phyloP scores from a whole-genome alignment of 2,113 vertebrate species.

The Corythoichthys haematopterus region DNA sequence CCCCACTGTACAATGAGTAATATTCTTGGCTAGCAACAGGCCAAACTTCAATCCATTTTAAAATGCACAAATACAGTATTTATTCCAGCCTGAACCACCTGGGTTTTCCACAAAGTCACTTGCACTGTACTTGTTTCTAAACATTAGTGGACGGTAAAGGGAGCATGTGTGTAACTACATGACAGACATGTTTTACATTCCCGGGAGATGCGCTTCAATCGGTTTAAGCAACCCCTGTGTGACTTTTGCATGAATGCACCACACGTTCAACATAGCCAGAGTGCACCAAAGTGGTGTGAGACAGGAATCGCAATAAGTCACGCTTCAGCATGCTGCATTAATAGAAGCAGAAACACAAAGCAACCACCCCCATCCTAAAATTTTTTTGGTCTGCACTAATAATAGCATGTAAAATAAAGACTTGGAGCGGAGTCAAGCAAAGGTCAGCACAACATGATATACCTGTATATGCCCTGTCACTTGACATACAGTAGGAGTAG shows the following conservation, averaged over 20 bases:
- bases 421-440: conserved; percentile 1
- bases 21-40: too few relatives aligned
- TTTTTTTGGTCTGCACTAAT: conserved; percentile 28
- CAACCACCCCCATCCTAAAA: conserved; percentile 11
- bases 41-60: too few relatives aligned
- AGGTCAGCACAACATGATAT: conserved; percentile 24
- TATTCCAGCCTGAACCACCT: neutral
- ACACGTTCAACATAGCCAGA: conserved; percentile 38
- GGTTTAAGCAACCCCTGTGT: conserved; percentile 31
- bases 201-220: conserved; percentile 47
- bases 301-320: conserved; percentile 45
- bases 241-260: conserved; percentile 53
- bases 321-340: conserved; percentile 47
- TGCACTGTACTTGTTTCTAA: conserved; percentile 14
- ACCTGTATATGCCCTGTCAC: conserved; percentile 11
- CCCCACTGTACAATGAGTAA: too few relatives aligned
- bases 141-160: conserved; percentile 3
- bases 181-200: conserved; percentile 42
- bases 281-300: conserved; percentile 49
- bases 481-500: conserved; percentile 18
- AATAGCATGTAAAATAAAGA: conserved; percentile 9
- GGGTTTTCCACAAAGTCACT: conserved; percentile 4
- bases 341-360: conserved; percentile 40
- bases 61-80: neutral
- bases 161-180: conserved; percentile 15